Evolutionary conservation across 2,888 invertebrate genomes (phyloP).

Genomic region (Bruchidius siliquastri): DNA sequence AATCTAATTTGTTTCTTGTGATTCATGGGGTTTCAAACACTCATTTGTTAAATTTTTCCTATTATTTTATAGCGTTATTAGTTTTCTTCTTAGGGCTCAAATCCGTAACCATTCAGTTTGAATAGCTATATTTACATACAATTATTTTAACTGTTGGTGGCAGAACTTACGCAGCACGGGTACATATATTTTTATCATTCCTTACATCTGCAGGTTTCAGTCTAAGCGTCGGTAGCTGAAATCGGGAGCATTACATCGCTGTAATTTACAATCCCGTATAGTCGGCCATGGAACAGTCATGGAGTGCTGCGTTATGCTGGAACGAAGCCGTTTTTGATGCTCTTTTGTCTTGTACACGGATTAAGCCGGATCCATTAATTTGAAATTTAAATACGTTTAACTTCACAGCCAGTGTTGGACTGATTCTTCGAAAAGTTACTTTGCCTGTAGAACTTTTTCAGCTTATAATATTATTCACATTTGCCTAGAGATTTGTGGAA

Average conservation of each 20-base stretch:
- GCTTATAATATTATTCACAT: no score
- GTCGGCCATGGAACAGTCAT: constrained; percentile 38
- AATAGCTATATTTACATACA: no score
- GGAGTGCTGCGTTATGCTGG: constrained; percentile 37
- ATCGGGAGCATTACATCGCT: constrained; percentile 33
- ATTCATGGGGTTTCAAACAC: no score
- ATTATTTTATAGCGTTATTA: no score
- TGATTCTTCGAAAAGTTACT: background rate
- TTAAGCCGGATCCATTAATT: constrained; percentile 25
- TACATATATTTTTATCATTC: background rate
- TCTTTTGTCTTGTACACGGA: constrained; percentile 30
- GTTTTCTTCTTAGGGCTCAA: no score
- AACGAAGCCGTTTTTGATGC: constrained; percentile 43
- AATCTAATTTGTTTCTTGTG: no score
- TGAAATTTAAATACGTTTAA: constrained; percentile 21
- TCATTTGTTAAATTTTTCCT: no score
- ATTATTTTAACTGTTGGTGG: no score
- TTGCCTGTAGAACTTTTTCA: no score
- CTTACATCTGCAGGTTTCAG: constrained; percentile 9
- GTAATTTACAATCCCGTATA: constrained; percentile 44
- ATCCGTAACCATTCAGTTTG: no score
- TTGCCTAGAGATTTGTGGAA: no score
- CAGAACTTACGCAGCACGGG: no score
- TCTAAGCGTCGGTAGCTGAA: constrained; percentile 28
- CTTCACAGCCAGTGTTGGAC: background rate